Evolutionary conservation across 2,113 vertebrate species (phyloP).

Genomic region (Pluvialis apricaria): DNA sequence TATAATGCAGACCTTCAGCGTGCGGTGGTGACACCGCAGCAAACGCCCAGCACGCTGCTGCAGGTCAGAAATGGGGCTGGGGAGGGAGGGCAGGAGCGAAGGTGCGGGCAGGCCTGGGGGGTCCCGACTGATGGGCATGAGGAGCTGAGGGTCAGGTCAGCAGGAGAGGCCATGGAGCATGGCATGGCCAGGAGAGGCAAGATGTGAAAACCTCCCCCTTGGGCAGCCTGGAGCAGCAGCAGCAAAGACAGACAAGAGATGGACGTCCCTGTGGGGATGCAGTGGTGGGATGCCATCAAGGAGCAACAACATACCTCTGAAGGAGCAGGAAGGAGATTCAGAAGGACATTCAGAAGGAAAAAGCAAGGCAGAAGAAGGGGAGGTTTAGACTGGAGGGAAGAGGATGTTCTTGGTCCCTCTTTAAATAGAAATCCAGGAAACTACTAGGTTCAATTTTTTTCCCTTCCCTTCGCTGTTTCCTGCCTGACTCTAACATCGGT

Average conservation of each 20-base stretch:
- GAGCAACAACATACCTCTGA: background rate
- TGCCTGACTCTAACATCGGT: background rate
- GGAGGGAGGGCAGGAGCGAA: background rate
- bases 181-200: background rate
- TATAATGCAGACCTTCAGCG: background rate
- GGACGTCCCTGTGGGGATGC: background rate
- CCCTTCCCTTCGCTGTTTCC: background rate
- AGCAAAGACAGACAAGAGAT: background rate
- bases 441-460: background rate
- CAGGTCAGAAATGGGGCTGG: background rate
- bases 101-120: accelerated
- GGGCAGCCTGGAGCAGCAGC: background rate
- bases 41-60: background rate
- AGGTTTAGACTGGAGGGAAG: background rate
- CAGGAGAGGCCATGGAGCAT: background rate
- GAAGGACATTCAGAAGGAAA: background rate
- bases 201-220: background rate
- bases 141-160: background rate
- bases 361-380: background rate
- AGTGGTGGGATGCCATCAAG: background rate
- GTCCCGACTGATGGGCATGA: accelerated
- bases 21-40: accelerated
- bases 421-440: slow-evolving; percentile 46
- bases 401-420: slow-evolving; percentile 8
- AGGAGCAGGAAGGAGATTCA: background rate